Conservation (phyloP, 2,888 invertebrate species). For the Xestia rhomboidea region DNA sequence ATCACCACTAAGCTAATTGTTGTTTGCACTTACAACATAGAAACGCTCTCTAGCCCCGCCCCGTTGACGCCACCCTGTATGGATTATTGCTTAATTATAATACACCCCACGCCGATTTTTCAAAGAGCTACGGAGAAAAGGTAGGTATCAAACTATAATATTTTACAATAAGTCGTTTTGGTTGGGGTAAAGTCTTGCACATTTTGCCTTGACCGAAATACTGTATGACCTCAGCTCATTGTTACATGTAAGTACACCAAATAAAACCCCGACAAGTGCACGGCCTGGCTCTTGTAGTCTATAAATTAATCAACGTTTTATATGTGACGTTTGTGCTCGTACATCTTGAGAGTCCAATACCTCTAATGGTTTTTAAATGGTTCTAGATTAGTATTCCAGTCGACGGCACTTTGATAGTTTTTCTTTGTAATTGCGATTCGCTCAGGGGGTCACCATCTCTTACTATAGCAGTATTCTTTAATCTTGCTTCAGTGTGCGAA, state of each 20-base stretch:
- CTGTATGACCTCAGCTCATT: background rate
- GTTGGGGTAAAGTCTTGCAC: background rate
- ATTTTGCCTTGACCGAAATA: background rate
- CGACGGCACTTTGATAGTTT: slow-evolving; percentile 62
- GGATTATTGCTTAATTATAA: no score
- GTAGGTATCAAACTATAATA: no score
- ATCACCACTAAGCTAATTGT: no score
- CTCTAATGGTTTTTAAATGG: slow-evolving; percentile 63
- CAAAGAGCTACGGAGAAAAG: no score
- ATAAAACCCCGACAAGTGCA: background rate
- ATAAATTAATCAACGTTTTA: slow-evolving; percentile 46
- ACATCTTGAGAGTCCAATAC: slow-evolving; percentile 60
- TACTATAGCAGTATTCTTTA: background rate
- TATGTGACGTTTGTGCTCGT: slow-evolving; percentile 24
- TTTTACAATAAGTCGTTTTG: background rate
- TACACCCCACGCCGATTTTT: background rate
- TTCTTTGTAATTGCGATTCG: slow-evolving; percentile 55
- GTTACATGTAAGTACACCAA: background rate
- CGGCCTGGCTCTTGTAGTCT: background rate
- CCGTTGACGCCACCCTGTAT: no score
- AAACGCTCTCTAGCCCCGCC: no score
- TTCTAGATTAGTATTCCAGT: slow-evolving; percentile 63
- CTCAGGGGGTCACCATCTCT: background rate
- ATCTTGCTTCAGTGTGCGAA: background rate
- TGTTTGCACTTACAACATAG: no score